Evolutionary conservation across 2,888 invertebrate species (phyloP).

Genomic region (Oeneis ivallda): DNA sequence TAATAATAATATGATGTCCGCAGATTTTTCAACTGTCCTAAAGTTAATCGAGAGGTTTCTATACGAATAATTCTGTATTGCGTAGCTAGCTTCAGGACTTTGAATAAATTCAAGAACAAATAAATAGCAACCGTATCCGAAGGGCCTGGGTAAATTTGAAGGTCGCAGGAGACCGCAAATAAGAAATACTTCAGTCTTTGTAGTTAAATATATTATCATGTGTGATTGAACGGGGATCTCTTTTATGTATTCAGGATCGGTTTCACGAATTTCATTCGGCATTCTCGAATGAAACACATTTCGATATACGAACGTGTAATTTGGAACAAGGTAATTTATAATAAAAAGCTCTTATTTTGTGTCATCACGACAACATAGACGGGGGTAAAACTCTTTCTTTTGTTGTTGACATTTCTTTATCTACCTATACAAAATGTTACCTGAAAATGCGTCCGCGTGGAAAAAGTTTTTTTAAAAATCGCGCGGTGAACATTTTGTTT

Average conservation of each 20-base stretch:
- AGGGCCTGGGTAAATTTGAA: constrained; percentile 13
- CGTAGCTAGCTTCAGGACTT: neutral
- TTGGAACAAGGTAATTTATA: neutral
- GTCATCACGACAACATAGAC: neutral
- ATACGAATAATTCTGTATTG: no score
- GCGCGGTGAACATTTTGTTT: no score
- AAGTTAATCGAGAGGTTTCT: no score
- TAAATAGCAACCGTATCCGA: constrained; percentile 7
- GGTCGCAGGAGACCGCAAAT: constrained; percentile 24
- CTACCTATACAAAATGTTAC: no score
- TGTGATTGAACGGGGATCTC: constrained; percentile 31
- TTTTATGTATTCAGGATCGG: constrained; percentile 29
- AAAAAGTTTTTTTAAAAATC: no score
- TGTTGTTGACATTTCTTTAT: no score
- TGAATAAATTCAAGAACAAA: constrained; percentile 11
- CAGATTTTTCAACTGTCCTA: no score
- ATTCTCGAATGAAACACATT: constrained; percentile 19
- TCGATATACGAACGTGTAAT: neutral
- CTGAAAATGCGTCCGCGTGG: no score
- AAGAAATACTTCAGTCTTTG: constrained; percentile 24
- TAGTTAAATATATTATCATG: constrained; percentile 33
- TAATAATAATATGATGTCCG: no score
- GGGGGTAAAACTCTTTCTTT: no score
- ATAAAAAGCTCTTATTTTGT: neutral
- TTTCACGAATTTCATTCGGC: constrained; percentile 24